Evolutionary conservation across 2,888 invertebrate species (phyloP).

Genomic region (Spatulosminthurus flaviceps): DNA sequence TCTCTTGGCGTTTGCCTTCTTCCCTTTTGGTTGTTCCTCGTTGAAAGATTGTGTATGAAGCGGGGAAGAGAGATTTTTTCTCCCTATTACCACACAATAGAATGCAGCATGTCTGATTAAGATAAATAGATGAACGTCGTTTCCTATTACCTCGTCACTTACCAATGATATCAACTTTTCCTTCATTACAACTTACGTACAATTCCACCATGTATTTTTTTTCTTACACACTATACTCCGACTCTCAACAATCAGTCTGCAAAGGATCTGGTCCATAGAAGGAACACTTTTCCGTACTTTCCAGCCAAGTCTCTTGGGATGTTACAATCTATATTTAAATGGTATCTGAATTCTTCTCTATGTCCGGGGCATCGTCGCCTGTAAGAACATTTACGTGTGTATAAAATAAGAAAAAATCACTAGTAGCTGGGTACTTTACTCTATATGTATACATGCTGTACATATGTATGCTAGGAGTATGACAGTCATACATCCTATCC

Average conservation of each 20-base stretch:
- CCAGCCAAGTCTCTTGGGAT: not conserved
- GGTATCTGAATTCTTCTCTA: not conserved
- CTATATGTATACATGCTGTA: too few species aligned
- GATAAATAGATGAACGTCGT: constrained; percentile 40
- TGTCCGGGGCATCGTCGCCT: too few species aligned
- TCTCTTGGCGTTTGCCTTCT: not conserved
- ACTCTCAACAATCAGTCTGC: not conserved
- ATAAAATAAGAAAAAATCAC: not conserved
- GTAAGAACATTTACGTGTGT: too few species aligned
- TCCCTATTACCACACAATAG: constrained; percentile 42
- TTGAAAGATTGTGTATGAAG: constrained; percentile 21
- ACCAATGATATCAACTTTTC: constrained; percentile 4
- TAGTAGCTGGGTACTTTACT: constrained; percentile 8
- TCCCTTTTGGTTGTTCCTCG: too few species aligned
- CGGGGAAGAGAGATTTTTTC: constrained; percentile 40
- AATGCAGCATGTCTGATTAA: constrained; percentile 44
- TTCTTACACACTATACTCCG: not conserved
- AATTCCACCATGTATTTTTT: not conserved
- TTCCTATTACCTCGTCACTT: constrained; percentile 31
- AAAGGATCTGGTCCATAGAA: too few species aligned
- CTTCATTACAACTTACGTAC: not conserved
- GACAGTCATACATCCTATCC: too few species aligned
- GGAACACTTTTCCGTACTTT: too few species aligned
- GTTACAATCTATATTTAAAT: not conserved
- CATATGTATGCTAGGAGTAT: too few species aligned